Evolutionary conservation across 1,140 invertebrate genomes (phyloP).

Genomic region (Neodiprion fabricii): DNA sequence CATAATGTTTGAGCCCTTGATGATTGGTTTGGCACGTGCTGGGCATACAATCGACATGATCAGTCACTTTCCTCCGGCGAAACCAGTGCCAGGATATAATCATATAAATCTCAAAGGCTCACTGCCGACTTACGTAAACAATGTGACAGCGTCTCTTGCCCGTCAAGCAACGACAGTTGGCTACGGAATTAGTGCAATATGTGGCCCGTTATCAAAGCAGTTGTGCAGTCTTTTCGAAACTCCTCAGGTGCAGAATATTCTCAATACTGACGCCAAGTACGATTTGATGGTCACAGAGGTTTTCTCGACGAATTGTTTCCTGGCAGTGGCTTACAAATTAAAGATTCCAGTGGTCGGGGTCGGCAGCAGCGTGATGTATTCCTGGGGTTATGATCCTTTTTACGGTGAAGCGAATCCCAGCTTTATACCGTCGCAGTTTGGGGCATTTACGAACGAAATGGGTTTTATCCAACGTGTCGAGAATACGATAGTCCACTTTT

Average conservation of each 20-base stretch:
- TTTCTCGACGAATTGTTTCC: not conserved
- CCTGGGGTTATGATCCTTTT: not conserved
- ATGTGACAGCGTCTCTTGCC: not conserved
- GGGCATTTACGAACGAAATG: conserved; percentile 31
- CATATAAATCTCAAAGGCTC: conserved; percentile 24
- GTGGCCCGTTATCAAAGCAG: not conserved
- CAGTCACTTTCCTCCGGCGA: conserved; percentile 40
- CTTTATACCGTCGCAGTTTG: not conserved
- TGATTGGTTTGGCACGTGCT: conserved; percentile 52
- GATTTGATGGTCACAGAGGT: not conserved
- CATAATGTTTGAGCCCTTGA: conserved; percentile 55
- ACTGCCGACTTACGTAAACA: not conserved
- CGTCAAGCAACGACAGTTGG: not conserved
- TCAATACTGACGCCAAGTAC: not conserved
- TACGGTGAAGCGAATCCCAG: not conserved
- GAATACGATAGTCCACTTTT: conserved; percentile 32
- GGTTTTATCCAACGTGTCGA: conserved; percentile 41
- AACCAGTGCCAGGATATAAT: conserved; percentile 46
- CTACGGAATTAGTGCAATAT: not conserved
- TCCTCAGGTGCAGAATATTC: not conserved
- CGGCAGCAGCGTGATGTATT: not conserved
- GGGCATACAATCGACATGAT: conserved; percentile 60
- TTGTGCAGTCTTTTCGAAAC: not conserved
- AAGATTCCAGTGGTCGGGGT: not conserved
- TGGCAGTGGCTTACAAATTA: not conserved